These are phyloP conservation scores for Hemicordylus capensis DNA, from an alignment of 2,113 vertebrate species.

Conservation along the genomic window DNA sequence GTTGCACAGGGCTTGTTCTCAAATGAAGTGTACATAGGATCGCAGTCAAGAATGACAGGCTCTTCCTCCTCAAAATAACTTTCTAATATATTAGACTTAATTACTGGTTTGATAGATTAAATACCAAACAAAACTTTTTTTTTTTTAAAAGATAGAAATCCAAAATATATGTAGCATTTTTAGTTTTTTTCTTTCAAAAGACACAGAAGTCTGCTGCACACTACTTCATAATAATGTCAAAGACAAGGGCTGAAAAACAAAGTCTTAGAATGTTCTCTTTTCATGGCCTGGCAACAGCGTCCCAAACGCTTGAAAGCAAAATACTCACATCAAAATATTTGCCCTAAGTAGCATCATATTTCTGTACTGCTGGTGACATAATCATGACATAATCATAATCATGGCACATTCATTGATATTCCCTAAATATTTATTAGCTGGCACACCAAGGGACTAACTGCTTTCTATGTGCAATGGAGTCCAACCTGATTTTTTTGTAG, in stretches of 20 bases:
- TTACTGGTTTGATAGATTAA: too few relatives aligned
- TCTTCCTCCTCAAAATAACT: too few relatives aligned
- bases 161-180: too few relatives aligned
- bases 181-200: neutral
- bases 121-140: too few relatives aligned
- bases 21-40: too few relatives aligned
- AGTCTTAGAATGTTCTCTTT: neutral
- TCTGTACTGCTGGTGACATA: neutral
- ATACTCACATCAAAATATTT: neutral
- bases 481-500: neutral
- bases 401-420: neutral
- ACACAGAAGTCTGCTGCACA: neutral
- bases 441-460: neutral
- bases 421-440: neutral
- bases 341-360: neutral
- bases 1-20: too few relatives aligned
- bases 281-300: neutral
- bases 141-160: neutral
- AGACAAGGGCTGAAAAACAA: neutral
- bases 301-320: neutral
- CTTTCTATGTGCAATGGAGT: neutral
- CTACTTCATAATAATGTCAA: neutral
- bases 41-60: too few relatives aligned
- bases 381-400: neutral
- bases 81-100: too few relatives aligned